These are phyloP conservation scores for Drosophila hamatofila DNA, from an alignment of 2,888 invertebrate genomes.

Conservation along the genomic window DNA sequence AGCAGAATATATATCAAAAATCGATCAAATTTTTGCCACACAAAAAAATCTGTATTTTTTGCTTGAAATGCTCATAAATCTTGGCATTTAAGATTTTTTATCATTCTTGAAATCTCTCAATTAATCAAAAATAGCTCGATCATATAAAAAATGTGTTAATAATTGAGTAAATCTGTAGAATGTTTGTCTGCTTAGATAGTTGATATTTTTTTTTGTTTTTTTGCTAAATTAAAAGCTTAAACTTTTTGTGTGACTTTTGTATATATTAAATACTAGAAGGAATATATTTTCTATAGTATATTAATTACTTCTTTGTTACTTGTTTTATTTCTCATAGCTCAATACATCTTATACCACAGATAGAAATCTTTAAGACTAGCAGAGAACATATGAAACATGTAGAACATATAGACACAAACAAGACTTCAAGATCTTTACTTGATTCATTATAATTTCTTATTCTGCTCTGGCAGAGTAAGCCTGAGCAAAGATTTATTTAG, in stretches of 20 bases:
- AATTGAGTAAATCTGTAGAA: background rate
- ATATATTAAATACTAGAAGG: too few relatives aligned
- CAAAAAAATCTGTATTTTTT: background rate
- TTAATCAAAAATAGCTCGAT: background rate
- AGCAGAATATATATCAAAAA: background rate
- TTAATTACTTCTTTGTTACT: too few relatives aligned
- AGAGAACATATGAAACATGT: background rate
- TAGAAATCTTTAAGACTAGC: background rate
- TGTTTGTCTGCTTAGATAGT: background rate
- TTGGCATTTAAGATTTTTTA: constrained; percentile 5
- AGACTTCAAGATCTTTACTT: background rate
- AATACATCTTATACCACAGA: too few relatives aligned
- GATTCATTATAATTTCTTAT: background rate
- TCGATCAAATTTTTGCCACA: background rate
- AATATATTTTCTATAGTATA: too few relatives aligned
- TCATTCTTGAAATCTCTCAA: background rate
- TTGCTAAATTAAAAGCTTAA: background rate
- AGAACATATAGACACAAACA: background rate
- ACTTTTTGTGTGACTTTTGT: too few relatives aligned
- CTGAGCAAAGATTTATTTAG: too few relatives aligned
- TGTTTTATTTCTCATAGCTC: too few relatives aligned
- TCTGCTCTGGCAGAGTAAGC: background rate
- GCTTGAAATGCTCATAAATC: background rate
- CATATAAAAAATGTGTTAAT: background rate
- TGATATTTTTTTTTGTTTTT: background rate